Evolutionary conservation across 2,797 vertebrate genomes (phyloP).

Genomic region (Xenops minutus): DNA sequence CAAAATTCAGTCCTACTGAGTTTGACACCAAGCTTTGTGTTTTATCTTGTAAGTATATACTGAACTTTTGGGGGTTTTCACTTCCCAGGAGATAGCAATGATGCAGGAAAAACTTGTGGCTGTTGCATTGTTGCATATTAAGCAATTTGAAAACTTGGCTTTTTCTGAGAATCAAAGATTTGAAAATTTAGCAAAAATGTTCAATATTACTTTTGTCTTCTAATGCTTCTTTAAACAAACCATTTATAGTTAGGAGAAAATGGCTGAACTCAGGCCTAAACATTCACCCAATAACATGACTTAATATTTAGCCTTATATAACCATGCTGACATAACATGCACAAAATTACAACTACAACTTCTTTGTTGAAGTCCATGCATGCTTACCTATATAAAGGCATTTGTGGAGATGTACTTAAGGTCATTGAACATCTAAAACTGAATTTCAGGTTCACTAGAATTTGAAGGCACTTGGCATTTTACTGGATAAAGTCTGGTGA

Average conservation of each 20-base stretch:
- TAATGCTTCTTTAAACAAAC: background rate
- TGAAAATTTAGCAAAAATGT: background rate
- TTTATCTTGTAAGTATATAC: background rate
- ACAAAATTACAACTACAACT: background rate
- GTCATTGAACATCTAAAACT: background rate
- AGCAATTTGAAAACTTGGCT: background rate
- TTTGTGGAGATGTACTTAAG: background rate
- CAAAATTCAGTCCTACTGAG: background rate
- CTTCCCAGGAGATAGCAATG: background rate
- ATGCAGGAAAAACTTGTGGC: background rate
- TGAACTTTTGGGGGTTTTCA: background rate
- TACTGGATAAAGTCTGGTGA: background rate
- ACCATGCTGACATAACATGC: background rate
- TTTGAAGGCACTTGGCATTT: background rate
- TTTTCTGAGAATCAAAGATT: background rate
- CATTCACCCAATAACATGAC: background rate
- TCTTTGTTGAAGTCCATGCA: background rate
- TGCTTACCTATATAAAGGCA: background rate
- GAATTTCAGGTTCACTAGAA: background rate
- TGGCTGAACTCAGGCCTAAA: background rate
- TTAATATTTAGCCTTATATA: background rate
- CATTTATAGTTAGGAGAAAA: background rate
- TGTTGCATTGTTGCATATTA: background rate
- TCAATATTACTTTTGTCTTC: background rate
- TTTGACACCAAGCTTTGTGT: background rate